A percentile compares a stretch with the other conserved stretches of the same genome.
Evolutionary conservation across 30 jellyfish, hydroid and myxozoan species (phyloP).

Genomic region (Turritopsis rubra): DNA sequence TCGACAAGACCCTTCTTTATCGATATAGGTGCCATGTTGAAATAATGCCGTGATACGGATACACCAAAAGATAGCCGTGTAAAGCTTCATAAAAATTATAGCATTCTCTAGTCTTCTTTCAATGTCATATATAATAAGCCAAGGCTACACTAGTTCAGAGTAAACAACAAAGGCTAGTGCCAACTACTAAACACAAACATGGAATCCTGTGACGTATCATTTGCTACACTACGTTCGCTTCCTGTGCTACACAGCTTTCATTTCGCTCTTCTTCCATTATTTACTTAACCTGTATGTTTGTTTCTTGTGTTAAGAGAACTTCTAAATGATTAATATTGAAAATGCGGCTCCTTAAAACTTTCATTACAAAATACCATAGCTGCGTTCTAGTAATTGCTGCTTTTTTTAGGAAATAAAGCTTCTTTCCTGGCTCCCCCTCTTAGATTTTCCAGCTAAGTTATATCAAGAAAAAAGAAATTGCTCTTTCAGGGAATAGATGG

Average conservation of each 20-base stretch:
- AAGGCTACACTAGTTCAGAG: not conserved
- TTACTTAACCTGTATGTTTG: not conserved
- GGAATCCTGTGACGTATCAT: not conserved
- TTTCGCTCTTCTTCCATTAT: not conserved
- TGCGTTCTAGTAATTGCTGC: too few species aligned
- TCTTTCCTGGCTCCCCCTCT: too few species aligned
- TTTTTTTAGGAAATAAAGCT: too few species aligned
- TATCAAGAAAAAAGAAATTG: too few species aligned
- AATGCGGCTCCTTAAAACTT: not conserved
- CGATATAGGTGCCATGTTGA: constrained; percentile 80
- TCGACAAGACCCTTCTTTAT: constrained; percentile 60
- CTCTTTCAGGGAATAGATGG: too few species aligned
- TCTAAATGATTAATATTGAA: not conserved
- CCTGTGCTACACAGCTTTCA: not conserved
- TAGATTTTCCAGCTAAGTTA: too few species aligned
- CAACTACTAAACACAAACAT: not conserved
- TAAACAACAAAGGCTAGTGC: not conserved
- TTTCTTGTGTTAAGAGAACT: not conserved
- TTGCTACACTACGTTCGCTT: not conserved
- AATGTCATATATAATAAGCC: not conserved
- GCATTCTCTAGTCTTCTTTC: not conserved
- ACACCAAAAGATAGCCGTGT: not conserved
- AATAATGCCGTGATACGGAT: not conserved
- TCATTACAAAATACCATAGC: not conserved
- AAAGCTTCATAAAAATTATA: not conserved